Evolutionary conservation across 2,888 invertebrate species (phyloP).

Genomic region (Dioctria rufipes): DNA sequence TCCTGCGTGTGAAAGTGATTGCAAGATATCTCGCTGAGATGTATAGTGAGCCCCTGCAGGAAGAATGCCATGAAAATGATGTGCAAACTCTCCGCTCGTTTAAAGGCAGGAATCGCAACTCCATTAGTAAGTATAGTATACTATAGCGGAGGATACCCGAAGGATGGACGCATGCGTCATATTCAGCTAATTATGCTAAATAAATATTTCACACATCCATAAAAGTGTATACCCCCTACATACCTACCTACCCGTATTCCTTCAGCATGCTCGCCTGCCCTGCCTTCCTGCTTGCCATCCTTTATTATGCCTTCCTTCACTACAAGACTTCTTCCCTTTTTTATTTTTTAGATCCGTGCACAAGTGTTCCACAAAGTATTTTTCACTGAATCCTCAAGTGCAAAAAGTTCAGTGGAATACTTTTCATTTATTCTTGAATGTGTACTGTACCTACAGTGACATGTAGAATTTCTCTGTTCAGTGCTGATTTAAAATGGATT

Average conservation of each 20-base stretch:
- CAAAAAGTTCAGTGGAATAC: too few species aligned
- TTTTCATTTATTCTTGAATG: too few species aligned
- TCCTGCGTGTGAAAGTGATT: constrained; percentile 47
- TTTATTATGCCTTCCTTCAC: not conserved
- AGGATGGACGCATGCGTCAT: constrained; percentile 38
- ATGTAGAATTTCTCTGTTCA: not conserved
- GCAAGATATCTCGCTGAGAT: constrained; percentile 39
- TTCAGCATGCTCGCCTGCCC: not conserved
- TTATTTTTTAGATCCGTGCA: not conserved
- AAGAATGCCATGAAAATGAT: constrained; percentile 22
- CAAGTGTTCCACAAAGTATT: not conserved
- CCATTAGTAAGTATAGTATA: not conserved
- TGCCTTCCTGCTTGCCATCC: not conserved
- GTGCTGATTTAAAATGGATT: not conserved
- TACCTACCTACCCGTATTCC: not conserved
- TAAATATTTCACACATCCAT: constrained; percentile 43
- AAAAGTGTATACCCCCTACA: constrained; percentile 7
- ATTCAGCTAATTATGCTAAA: constrained; percentile 50
- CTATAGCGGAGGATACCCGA: not conserved
- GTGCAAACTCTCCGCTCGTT: constrained; percentile 18
- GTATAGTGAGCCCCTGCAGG: constrained; percentile 18
- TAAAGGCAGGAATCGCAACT: constrained; percentile 2
- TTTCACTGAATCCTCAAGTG: not conserved
- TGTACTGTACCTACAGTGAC: not conserved
- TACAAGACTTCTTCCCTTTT: not conserved